phyloP scores from a whole-genome alignment of 2,113 vertebrate species.

The Gnathonemus echidnorhynchus region DNA sequence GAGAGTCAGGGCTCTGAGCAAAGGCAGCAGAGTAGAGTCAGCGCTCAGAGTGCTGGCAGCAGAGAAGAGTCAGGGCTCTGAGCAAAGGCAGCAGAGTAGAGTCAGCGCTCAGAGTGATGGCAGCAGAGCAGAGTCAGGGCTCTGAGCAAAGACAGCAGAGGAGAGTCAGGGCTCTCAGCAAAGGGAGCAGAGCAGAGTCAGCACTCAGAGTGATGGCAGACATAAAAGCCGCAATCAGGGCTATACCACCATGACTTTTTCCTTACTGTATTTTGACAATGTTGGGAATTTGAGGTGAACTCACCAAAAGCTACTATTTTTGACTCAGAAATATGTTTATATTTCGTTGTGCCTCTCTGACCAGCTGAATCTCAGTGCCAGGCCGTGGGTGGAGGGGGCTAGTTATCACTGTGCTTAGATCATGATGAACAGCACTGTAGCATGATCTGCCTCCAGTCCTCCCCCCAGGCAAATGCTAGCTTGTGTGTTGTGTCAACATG shows the following conservation, averaged over 20 bases:
- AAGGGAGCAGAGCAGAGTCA: not conserved
- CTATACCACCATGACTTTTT: not conserved
- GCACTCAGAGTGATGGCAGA: not conserved
- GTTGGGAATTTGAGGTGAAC: not conserved
- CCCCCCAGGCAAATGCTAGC: not conserved
- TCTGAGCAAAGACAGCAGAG: not conserved
- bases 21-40: no score
- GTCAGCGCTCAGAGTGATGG: not conserved
- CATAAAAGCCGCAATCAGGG: not conserved
- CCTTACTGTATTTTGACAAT: not conserved
- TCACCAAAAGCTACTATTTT: not conserved
- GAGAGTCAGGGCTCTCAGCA: not conserved
- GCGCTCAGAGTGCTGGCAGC: no score
- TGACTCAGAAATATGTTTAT: not conserved
- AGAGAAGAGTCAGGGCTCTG: no score
- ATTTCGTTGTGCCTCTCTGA: not conserved
- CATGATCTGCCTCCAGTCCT: not conserved
- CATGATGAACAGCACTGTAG: not conserved
- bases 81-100: not conserved
- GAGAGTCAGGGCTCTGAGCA: not conserved
- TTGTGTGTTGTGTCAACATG: conserved; percentile 48
- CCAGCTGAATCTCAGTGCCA: not conserved
- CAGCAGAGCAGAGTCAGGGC: not conserved
- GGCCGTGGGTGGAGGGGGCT: not conserved
- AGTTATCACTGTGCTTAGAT: not conserved